A percentile compares a stretch with the other conserved stretches of the same genome.
phyloP scores from a whole-genome alignment of 1,140 invertebrate genomes.

The Episyrphus balteatus region DNA sequence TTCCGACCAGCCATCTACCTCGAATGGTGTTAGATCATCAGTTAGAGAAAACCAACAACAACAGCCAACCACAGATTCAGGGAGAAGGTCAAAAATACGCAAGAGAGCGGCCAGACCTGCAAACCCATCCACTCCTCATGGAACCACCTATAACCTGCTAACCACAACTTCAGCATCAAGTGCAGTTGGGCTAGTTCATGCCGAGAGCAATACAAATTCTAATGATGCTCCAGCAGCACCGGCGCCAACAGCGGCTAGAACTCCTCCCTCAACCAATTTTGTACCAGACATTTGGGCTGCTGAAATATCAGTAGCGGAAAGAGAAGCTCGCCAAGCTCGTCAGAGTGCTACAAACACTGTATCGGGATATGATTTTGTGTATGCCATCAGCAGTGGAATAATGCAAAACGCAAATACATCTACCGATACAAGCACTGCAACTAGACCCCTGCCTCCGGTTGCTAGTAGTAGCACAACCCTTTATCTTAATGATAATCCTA shows the following conservation, averaged over 20 bases:
- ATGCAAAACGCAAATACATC: slow-evolving; percentile 13
- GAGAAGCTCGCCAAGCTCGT: slow-evolving; percentile 21
- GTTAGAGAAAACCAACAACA: slow-evolving; percentile 1
- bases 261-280: slow-evolving; percentile 9
- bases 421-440: neutral
- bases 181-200: neutral
- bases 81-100: too few relatives aligned
- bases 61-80: neutral
- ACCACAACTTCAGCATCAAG: neutral
- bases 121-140: neutral
- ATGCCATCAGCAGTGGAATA: slow-evolving; percentile 34
- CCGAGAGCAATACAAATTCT: neutral
- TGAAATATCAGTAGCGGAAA: slow-evolving; percentile 32
- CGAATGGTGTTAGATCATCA: neutral
- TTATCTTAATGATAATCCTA: slow-evolving; percentile 6
- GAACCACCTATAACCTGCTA: neutral
- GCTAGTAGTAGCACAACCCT: neutral
- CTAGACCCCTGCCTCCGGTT: neutral
- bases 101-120: too few relatives aligned
- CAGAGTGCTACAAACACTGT: slow-evolving; percentile 16
- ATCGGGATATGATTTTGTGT: slow-evolving; percentile 31
- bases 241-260: neutral
- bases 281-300: slow-evolving; percentile 36
- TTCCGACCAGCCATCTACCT: neutral
- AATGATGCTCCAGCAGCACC: neutral